Base-by-base conservation (phyloP, 1,140 invertebrate species). In the Proales similis region DNA sequence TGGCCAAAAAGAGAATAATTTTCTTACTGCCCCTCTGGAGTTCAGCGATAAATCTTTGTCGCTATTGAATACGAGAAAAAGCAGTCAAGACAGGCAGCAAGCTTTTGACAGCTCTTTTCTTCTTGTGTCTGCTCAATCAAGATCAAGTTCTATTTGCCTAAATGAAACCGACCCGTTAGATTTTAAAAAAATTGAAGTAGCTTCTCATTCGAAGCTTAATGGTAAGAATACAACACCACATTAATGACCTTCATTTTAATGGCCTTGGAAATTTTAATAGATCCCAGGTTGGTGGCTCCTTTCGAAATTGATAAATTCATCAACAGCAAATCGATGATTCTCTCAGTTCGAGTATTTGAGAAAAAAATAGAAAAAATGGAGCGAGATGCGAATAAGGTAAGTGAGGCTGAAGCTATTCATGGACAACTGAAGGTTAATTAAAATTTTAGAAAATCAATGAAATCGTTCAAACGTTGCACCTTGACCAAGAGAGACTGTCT, bases 361-460 rank as follows among this genome's bases (percentile, higher is more conserved):
- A 57, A 57, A 57, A 57, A 57, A 57, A 30, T 24, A 17, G 6
- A 57, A 4, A 6, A 29, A 19, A 19, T 57, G 17, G 51, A 57
- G 32, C 39, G 45, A 57, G 51, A 57, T 17, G 11, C 51, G 12
- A 42, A 57, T 42, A 57, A 57, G 36, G 51, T 42, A 42, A 3
- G 11, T 7, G 3, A 7, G 17, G 20, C 9, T 26, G 27, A 42
- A 36, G 29, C n/a, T 14, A 17, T 20, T 42, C 32, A 29, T 48
- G 30, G 20, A 36, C 9, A 36, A 36, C 9, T 36, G 33, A 36
- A 36, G 14, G 14, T 6, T 29, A 3, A 4, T 57, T 57, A 30
- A 11, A 42, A 19, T 36, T 57, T 39, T 22, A 57, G 51, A 57
- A 57, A 57, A 42, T 57, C 4, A 57, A 57, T 30, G 51, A 57